A percentile compares a stretch with the other conserved stretches of the same genome.
phyloP scores from a whole-genome alignment of 2,888 invertebrate genomes.

The Lamellibrachia columna region DNA sequence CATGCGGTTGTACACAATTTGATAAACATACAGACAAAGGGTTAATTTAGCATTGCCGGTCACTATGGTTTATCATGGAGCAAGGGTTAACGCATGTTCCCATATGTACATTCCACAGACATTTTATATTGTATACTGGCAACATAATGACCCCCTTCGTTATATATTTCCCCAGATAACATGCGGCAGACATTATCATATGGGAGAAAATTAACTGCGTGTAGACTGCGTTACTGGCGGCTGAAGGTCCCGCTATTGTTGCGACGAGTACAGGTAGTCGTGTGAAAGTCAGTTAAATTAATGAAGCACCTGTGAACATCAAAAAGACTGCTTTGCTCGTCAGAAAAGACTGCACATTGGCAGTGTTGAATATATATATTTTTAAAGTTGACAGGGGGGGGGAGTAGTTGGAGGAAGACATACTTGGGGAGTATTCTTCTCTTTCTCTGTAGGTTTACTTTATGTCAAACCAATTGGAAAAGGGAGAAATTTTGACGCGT shows the following conservation, averaged over 20 bases:
- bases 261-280: background rate
- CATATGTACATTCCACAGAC: background rate
- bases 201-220: background rate
- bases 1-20: background rate
- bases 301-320: background rate
- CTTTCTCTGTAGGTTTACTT: too few relatives aligned
- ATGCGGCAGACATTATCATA: constrained; percentile 3
- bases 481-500: too few relatives aligned
- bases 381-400: background rate
- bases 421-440: too few relatives aligned
- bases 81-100: background rate
- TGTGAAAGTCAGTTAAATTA: background rate
- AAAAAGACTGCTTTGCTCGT: background rate
- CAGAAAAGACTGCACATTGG: background rate
- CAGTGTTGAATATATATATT: background rate
- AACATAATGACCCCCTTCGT: background rate
- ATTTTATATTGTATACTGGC: background rate
- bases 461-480: too few relatives aligned
- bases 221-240: background rate
- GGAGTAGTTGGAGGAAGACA: too few relatives aligned
- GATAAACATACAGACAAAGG: constrained; percentile 1
- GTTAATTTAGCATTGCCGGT: background rate
- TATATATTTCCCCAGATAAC: constrained; percentile 7
- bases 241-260: background rate
- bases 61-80: background rate